Evolutionary conservation across 2,113 vertebrate genomes (phyloP), one percentile per base, ranked within the genome.

Genomic region (Carlito syrichta): DNA sequence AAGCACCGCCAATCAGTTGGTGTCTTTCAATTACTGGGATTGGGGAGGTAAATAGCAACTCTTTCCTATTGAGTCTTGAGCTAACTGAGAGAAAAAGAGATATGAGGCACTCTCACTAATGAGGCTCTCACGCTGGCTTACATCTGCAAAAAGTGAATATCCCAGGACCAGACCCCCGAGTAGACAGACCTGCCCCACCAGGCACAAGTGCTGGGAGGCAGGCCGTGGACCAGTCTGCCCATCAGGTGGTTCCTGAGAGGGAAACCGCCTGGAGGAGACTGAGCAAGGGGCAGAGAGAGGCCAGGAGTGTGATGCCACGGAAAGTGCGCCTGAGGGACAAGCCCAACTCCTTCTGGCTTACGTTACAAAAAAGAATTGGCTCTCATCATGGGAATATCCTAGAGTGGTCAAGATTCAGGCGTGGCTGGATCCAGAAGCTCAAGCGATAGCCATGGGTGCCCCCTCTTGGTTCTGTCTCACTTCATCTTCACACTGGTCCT

Each of bases 171-270:
- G 50, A 79, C 50, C 40, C 50, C 43, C 27, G 58, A 48, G 62
- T n/a, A 32, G 19, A 56, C 20, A 43, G 56, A 73, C 52, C 69
- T 48, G 68, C 14, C 35, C 58, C 1, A 2, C 74, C n/a, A 85
- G 63, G n/a, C 45, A 7, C 3, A 1, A 0, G 0, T 32, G 43
- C 0, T n/a, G 43, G 7, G 74, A 20, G 43, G 3, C 27, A 11
- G 40, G 43, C 62, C 32, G 40, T 13, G 23, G 66, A n/a, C 38
- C 7, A 63, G 62, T 63, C 62, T 63, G 30, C 62, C 62, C 30
- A 5, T 32, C 32, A 13, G 32, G 74, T 40, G 50, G 43, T 79
- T 63, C 52, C 79, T 30, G 14, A 62, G 74, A n/a, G n/a, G n/a
- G n/a, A n/a, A n/a, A n/a, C n/a, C n/a, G n/a, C n/a, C n/a, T n/a